phyloP scores from a whole-genome alignment of 2,113 vertebrate species.

The Megaptera novaeangliae region DNA sequence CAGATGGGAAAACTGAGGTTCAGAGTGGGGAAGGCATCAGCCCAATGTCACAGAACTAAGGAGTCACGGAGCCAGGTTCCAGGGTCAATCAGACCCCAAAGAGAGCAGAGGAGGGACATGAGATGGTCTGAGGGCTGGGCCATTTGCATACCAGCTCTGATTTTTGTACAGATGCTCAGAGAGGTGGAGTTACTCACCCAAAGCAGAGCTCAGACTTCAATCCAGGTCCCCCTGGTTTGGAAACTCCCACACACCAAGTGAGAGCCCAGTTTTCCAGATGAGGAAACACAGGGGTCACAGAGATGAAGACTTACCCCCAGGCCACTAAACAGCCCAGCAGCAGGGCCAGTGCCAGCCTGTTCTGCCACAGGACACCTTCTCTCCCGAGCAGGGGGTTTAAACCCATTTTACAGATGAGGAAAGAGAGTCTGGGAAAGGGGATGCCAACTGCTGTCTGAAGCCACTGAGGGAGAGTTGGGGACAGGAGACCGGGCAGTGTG shows the following conservation, averaged over 20 bases:
- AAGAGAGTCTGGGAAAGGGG: neutral
- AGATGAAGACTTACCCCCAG: neutral
- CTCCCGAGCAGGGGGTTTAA: neutral
- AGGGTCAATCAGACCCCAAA: neutral
- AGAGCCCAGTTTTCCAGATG: neutral
- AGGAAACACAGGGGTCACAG: neutral
- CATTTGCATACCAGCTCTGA: neutral
- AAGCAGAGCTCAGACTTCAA: neutral
- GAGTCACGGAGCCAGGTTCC: neutral
- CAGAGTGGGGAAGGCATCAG: neutral
- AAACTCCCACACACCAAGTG: neutral
- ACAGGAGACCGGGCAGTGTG: accelerated
- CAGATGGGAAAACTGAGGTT: neutral
- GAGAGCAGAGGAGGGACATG: neutral
- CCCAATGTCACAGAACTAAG: neutral
- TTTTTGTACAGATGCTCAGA: neutral
- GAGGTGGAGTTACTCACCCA: neutral
- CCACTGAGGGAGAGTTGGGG: neutral
- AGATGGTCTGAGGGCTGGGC: accelerated
- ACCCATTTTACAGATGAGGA: neutral
- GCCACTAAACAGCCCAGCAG: neutral
- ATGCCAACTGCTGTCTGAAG: accelerated
- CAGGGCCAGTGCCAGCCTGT: accelerated
- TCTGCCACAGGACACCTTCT: accelerated
- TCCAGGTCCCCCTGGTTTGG: neutral